Evolutionary conservation across 2,113 vertebrate genomes (phyloP), one percentile per base, ranked within the genome.

Genomic region (Salvelinus namaycush): DNA sequence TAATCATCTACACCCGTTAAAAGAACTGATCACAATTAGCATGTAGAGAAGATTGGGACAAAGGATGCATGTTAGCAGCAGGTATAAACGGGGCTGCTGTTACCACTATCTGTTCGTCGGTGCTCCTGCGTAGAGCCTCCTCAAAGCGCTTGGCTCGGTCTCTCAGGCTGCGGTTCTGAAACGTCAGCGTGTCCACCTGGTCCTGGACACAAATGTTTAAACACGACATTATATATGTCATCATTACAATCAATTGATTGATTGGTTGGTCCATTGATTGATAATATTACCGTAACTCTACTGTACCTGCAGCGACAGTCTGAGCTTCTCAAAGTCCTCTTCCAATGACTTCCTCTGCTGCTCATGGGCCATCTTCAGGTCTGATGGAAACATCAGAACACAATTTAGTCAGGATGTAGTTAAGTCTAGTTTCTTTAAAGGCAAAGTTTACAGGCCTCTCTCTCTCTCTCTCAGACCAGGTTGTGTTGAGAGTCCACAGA

Each of bases 141-240:
- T 99, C 98, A 82, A 99, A 99, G 14, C 97, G 93, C 34, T 95
- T 95, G 51, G 97, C 98, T 79, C 97, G 92, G 84, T 97, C 97
- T 86, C 96, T 91, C 78, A 99, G 93, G 86, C 95, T 94, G 6
- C 96, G 94, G 76, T 97, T 98, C 92, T 99, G 98, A 91, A 99
- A 99, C 20, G 96, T 98, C 84, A 99, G 93, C 0, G 94, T 99
- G 93, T 99, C 97, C 86, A 98, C 97, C 89, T 99, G 96, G 91
- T 99, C 98, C 98, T 99, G 87, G 64, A 67, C 1, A 67, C 84
- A 7, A 44, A 4, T 49, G 27, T 60, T 34, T 29, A 14, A 8
- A n/a, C 34, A n/a, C 9, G 6, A 24, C 48, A 13, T 26, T 66
- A 12, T 6, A 22, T 27, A 29, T 68, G 44, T n/a, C 22, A 9